A percentile compares a stretch with the other conserved stretches of the same genome.
These are phyloP conservation scores for Alloplasta piceator DNA, from an alignment of 2,888 invertebrate species.

Conservation along the genomic window DNA sequence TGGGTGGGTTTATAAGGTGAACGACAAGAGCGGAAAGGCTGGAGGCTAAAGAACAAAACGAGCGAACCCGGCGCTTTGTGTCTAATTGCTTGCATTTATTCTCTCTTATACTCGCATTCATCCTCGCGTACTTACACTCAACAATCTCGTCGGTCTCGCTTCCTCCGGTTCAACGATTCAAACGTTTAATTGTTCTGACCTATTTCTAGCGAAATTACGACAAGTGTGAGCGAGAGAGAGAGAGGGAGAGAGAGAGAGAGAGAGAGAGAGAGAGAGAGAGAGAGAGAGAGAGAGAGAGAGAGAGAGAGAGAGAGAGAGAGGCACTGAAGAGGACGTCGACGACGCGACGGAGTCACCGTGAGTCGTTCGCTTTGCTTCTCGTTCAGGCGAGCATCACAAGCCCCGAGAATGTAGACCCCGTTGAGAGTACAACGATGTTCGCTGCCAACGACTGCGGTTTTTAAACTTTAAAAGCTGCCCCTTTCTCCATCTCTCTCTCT, in stretches of 20 bases:
- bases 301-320: background rate
- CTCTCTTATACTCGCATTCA: conserved; percentile 4
- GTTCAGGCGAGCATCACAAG: background rate
- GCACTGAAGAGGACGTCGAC: background rate
- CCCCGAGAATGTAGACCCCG: background rate
- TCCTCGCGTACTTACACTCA: conserved; percentile 1
- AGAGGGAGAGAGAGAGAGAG: background rate
- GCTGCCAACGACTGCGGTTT: conserved; percentile 29
- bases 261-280: background rate
- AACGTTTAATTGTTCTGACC: conserved; percentile 53
- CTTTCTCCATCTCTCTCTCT: background rate
- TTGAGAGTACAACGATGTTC: conserved; percentile 21
- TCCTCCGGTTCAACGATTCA: conserved; percentile 24
- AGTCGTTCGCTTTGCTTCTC: background rate
- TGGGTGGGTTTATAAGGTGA: background rate
- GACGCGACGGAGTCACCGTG: background rate
- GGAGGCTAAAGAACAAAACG: background rate
- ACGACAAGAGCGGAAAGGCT: background rate
- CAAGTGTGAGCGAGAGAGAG: background rate
- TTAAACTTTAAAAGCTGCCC: conserved; percentile 43
- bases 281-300: background rate
- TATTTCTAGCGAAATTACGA: conserved; percentile 36
- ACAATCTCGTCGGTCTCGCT: background rate
- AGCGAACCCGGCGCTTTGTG: conserved; percentile 33
- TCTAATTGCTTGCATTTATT: conserved; percentile 53